phyloP scores from a whole-genome alignment of 2,113 vertebrate genomes.

The Osmerus mordax region DNA sequence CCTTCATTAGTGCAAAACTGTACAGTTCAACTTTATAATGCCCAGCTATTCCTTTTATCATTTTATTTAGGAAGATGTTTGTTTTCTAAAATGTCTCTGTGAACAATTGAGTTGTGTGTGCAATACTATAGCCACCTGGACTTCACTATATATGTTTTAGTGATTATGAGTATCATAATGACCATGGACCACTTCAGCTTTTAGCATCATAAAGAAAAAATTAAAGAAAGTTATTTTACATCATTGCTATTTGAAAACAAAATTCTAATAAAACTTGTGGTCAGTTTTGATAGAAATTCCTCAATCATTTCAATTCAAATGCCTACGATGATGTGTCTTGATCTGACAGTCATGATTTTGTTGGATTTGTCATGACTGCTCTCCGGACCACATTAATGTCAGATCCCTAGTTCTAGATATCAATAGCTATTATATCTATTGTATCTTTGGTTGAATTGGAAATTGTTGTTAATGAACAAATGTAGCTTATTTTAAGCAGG shows the following conservation, averaged over 20 bases:
- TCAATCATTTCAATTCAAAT: neutral
- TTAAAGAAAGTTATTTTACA: conserved; percentile 31
- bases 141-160: conserved; percentile 58
- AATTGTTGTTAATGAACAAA: too few relatives aligned
- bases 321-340: too few relatives aligned
- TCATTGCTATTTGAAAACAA: conserved; percentile 44
- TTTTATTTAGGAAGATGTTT: conserved; percentile 46
- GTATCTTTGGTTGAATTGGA: too few relatives aligned
- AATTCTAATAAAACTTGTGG: conserved; percentile 59
- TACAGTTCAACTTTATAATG: conserved; percentile 55
- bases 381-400: too few relatives aligned
- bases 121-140: conserved; percentile 61
- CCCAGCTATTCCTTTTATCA: conserved; percentile 38
- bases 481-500: too few relatives aligned
- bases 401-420: too few relatives aligned
- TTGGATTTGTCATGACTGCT: too few relatives aligned
- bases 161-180: conserved; percentile 43
- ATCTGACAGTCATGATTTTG: too few relatives aligned
- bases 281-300: conserved; percentile 29
- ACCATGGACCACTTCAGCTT: conserved; percentile 38
- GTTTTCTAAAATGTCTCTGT: conserved; percentile 54
- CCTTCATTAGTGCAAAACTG: conserved; percentile 67
- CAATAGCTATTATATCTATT: too few relatives aligned
- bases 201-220: conserved; percentile 29
- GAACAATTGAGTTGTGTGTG: conserved; percentile 43